Evolutionary conservation across 2,888 invertebrate genomes (phyloP), one percentile per base, ranked within the genome.

Genomic region (Lepetodrilus schrolli): DNA sequence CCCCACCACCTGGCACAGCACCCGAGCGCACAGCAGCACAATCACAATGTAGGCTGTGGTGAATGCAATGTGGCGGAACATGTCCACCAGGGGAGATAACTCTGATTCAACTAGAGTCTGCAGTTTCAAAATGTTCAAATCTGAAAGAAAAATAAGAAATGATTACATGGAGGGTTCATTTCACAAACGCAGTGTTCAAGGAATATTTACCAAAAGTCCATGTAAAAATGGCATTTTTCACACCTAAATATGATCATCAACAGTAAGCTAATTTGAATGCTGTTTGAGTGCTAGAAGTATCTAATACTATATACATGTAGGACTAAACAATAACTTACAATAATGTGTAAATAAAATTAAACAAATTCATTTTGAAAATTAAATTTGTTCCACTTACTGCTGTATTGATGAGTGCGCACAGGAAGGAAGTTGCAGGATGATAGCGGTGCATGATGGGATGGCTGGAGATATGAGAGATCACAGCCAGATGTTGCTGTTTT

Each of bases 341-440:
- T n/a, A n/a, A n/a, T n/a, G n/a, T n/a, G n/a, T n/a, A n/a, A n/a
- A n/a, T n/a, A n/a, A n/a, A n/a, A n/a, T n/a, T n/a, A n/a, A n/a
- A n/a, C n/a, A n/a, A n/a, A n/a, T n/a, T n/a, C n/a, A n/a, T n/a
- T n/a, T n/a, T n/a, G n/a, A n/a, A n/a, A n/a, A n/a, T n/a, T n/a
- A n/a, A n/a, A n/a, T n/a, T n/a, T n/a, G n/a, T n/a, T n/a, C n/a
- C n/a, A n/a, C n/a, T n/a, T n/a, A n/a, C n/a, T n/a, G n/a, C n/a
- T n/a, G n/a, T n/a, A n/a, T n/a, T n/a, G n/a, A n/a, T n/a, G n/a
- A n/a, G n/a, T n/a, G n/a, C n/a, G 82, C 8, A 88, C 73, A 30
- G 88, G 87, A 70, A 88, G 79, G 79, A 88, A 88, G 77, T 87
- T 88, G 77, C 88, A 88, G 8, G 86, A 80, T 26, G 81, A 77